phyloP scores from a whole-genome alignment of 2,113 vertebrate species.

The Canis aureus region DNA sequence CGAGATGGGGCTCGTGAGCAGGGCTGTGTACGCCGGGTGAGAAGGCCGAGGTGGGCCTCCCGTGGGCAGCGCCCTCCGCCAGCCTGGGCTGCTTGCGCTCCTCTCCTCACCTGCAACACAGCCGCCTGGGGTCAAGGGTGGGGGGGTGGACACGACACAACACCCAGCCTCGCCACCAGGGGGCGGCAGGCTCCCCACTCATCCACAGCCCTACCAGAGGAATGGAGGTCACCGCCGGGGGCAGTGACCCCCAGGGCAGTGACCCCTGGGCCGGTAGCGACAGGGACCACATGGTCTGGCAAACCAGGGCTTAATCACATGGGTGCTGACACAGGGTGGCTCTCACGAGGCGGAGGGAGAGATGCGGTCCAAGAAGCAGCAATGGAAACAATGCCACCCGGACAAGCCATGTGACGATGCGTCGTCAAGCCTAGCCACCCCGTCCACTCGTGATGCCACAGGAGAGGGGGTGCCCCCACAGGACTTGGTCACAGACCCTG shows the following conservation, averaged over 20 bases:
- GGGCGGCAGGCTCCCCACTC: neutral
- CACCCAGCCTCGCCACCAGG: neutral
- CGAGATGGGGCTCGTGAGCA: neutral
- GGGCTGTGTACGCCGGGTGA: neutral
- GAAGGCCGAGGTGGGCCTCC: neutral
- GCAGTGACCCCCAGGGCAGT: neutral
- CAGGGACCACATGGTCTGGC: neutral
- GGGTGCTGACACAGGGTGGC: neutral
- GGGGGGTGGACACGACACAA: neutral
- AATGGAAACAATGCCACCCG: neutral
- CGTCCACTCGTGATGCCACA: fast-evolving
- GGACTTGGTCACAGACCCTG: neutral
- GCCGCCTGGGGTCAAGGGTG: fast-evolving
- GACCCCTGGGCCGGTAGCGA: neutral
- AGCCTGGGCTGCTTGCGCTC: neutral
- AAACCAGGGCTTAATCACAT: neutral
- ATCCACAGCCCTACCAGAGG: neutral
- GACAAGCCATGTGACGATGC: neutral
- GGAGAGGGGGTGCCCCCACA: neutral
- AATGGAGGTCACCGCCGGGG: neutral
- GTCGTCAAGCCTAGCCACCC: neutral
- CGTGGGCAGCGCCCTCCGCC: neutral
- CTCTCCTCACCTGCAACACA: neutral
- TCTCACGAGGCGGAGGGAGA: too few relatives aligned
- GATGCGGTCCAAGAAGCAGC: neutral